Conservation (phyloP, 2,113 vertebrate species). For the Phalacrocorax aristotelis region DNA sequence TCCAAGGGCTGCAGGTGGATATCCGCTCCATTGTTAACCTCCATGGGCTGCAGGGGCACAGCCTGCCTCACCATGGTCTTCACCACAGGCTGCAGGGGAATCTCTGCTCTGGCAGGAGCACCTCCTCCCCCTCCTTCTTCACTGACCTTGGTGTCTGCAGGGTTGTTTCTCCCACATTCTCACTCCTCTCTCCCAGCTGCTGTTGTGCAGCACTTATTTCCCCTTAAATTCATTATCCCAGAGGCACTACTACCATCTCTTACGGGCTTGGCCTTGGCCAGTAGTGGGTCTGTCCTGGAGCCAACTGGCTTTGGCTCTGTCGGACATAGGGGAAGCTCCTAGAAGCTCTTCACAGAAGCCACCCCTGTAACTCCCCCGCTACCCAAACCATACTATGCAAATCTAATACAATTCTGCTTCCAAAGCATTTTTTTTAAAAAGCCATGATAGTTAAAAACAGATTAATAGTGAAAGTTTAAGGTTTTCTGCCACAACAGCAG, state of each 20-base stretch:
- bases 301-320: background rate
- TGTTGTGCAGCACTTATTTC: too few species aligned
- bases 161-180: background rate
- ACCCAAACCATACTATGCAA: background rate
- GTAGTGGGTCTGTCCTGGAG: background rate
- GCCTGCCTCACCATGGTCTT: background rate
- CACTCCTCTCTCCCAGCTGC: background rate
- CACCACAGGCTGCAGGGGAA: background rate
- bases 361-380: background rate
- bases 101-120: background rate
- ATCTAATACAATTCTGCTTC: background rate
- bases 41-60: background rate
- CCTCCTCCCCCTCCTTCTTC: background rate
- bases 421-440: background rate
- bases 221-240: background rate
- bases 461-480: background rate
- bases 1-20: background rate
- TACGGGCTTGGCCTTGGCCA: background rate
- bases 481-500: background rate
- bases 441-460: background rate
- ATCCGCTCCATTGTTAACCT: background rate
- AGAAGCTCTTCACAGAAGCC: background rate
- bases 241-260: background rate
- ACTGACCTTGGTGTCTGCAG: too few species aligned
- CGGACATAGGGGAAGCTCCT: background rate